Conservation (phyloP, 2,888 invertebrate genomes). For the Adineta ricciae region DNA sequence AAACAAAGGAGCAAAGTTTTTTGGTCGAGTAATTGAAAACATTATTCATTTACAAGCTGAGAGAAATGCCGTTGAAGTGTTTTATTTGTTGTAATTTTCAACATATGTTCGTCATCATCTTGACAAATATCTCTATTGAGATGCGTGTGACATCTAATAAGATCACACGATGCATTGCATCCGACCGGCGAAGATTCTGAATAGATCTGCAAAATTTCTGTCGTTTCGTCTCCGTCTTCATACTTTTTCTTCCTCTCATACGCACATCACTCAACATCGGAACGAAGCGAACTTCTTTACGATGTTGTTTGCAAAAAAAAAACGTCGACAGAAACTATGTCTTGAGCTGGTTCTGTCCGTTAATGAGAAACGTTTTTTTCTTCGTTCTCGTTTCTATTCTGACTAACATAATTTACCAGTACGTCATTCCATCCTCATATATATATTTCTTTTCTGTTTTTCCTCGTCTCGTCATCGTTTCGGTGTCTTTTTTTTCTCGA, state of each 20-base stretch:
- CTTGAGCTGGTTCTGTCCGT: background rate
- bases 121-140: background rate
- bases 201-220: background rate
- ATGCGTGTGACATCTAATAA: background rate
- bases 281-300: background rate
- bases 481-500: background rate
- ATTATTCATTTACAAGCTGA: background rate
- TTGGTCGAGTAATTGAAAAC: too few relatives aligned
- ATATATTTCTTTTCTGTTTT: background rate
- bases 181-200: too few relatives aligned
- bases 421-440: background rate
- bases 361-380: background rate
- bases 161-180: background rate
- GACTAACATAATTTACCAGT: background rate
- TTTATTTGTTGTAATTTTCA: background rate
- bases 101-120: background rate
- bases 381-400: background rate
- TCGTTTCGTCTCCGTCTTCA: background rate
- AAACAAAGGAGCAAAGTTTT: too few relatives aligned
- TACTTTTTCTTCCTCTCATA: background rate
- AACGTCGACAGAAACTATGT: background rate
- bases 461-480: background rate
- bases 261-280: background rate
- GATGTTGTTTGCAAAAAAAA: background rate
- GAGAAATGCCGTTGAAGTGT: background rate